Evolutionary conservation across 2,888 invertebrate genomes (phyloP).

Genomic region (Tenthredo livida): DNA sequence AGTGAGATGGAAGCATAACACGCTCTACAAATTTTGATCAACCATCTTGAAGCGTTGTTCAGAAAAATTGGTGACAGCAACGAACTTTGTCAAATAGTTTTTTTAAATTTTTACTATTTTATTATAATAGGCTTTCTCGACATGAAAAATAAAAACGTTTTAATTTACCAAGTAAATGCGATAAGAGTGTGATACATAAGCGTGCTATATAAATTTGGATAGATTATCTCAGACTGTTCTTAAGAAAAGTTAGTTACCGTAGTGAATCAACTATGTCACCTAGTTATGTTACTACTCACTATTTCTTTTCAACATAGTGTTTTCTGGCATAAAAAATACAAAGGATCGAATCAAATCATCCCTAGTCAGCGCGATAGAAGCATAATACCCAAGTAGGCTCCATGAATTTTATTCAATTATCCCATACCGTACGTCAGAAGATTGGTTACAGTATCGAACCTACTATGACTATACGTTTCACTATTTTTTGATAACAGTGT

Average conservation of each 20-base stretch:
- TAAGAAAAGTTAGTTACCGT: neutral
- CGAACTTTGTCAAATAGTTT: no score
- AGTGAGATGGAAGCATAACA: neutral
- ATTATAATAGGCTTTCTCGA: neutral
- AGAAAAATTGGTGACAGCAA: no score
- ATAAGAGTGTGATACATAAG: neutral
- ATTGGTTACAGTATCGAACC: no score
- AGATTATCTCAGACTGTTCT: neutral
- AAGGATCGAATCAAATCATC: no score
- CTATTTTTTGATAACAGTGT: neutral
- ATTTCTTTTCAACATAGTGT: no score
- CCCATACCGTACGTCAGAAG: no score
- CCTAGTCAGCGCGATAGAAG: no score
- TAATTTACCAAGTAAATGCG: neutral
- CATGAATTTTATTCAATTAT: no score
- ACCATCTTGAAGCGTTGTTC: neutral
- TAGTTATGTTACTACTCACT: no score
- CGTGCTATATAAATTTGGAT: neutral
- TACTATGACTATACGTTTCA: no score
- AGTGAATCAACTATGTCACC: no score
- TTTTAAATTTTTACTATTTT: neutral
- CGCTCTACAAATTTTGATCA: neutral
- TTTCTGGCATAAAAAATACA: no score
- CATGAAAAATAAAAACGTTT: neutral
- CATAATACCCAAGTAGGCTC: neutral